These are phyloP conservation scores for Vandiemenella viatica DNA, from an alignment of 2,888 invertebrate genomes.

Conservation along the genomic window DNA sequence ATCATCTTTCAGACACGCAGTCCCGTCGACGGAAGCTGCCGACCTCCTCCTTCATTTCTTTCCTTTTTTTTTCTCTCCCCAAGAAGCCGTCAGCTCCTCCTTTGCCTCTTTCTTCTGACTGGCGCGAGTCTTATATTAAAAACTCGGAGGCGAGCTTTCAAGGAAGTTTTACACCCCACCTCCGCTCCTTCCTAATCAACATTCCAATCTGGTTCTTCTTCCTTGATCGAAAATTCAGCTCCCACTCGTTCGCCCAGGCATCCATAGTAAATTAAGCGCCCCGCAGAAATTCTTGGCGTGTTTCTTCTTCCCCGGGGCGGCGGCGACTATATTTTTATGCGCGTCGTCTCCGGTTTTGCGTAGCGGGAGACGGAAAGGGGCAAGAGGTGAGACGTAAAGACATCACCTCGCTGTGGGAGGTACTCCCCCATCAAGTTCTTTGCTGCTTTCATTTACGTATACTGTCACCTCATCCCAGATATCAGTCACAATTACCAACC, in stretches of 20 bases:
- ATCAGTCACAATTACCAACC: too few relatives aligned
- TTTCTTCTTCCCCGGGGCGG: neutral
- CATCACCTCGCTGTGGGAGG: too few relatives aligned
- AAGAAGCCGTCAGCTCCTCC: neutral
- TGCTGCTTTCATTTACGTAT: too few relatives aligned
- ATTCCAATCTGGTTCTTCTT: conserved; percentile 14
- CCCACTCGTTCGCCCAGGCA: conserved; percentile 1
- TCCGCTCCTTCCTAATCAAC: conserved; percentile 16
- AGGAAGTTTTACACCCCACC: conserved; percentile 19
- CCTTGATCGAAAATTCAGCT: conserved; percentile 15
- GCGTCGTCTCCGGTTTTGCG: neutral
- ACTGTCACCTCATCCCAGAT: too few relatives aligned
- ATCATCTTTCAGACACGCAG: too few relatives aligned
- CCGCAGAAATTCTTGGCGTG: conserved; percentile 11
- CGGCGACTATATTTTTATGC: neutral
- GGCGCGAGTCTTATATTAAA: conserved; percentile 9
- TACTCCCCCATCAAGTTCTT: too few relatives aligned
- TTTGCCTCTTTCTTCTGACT: neutral
- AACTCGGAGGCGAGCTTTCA: conserved; percentile 10
- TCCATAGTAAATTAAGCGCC: conserved; percentile 13
- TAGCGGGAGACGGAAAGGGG: neutral
- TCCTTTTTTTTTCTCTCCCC: neutral
- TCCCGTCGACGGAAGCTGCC: conserved; percentile 8
- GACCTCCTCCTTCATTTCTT: conserved; percentile 3
- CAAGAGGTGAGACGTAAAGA: neutral